phyloP scores from a whole-genome alignment of 2,888 invertebrate genomes.

The Latheticus oryzae region DNA sequence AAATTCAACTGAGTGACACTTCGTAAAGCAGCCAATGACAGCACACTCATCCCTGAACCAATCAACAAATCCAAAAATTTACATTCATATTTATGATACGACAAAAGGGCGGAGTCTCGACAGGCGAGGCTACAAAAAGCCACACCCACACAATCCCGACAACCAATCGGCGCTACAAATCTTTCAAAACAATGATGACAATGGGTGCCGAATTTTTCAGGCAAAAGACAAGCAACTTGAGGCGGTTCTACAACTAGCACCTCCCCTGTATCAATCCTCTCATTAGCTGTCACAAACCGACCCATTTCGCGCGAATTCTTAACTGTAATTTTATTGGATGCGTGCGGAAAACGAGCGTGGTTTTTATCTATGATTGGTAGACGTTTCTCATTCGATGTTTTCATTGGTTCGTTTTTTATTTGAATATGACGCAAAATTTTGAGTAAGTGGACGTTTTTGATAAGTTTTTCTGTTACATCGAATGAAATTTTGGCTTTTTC shows the following conservation, averaged over 20 bases:
- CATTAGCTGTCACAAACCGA: conserved; percentile 76
- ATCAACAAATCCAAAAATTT: conserved; percentile 78
- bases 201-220: conserved; percentile 81
- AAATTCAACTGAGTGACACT: conserved; percentile 79
- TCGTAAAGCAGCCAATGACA: conserved; percentile 80
- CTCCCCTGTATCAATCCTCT: conserved; percentile 76
- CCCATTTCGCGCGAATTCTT: conserved; percentile 74
- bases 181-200: conserved; percentile 84
- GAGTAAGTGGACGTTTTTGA: conserved; percentile 36
- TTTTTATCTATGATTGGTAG: conserved; percentile 36
- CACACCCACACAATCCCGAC: conserved; percentile 79
- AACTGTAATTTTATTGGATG: conserved; percentile 73
- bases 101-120: conserved; percentile 71
- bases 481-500: conserved; percentile 75
- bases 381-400: conserved; percentile 8
- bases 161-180: conserved; percentile 77
- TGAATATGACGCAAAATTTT: conserved; percentile 1
- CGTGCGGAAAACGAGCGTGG: conserved; percentile 65
- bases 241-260: conserved; percentile 78
- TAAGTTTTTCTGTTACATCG: conserved; percentile 72
- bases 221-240: conserved; percentile 78
- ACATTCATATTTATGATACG: conserved; percentile 83
- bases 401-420: not conserved
- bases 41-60: conserved; percentile 82
- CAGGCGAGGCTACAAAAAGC: conserved; percentile 80